Conservation (phyloP, 1,140 invertebrate genomes). For the Lordiphosa clarofinis region DNA sequence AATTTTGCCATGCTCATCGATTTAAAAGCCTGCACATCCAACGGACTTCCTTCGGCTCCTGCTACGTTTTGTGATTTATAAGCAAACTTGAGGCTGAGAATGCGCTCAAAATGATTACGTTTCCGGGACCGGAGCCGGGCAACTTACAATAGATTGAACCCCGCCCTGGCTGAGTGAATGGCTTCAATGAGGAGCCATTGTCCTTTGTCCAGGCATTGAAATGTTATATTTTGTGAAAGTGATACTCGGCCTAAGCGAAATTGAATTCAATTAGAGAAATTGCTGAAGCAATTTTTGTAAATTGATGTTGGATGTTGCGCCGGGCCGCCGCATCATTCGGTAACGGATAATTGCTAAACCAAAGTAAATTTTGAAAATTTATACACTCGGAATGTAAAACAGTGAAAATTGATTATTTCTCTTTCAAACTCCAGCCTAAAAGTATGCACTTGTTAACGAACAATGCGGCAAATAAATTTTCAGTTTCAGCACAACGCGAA, state of each 20-base stretch:
- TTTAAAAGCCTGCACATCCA: conserved; percentile 58
- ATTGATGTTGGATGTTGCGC: conserved; percentile 63
- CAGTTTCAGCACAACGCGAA: conserved; percentile 12
- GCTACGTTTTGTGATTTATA: conserved; percentile 70
- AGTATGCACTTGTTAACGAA: conserved; percentile 37
- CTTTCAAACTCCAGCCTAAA: conserved; percentile 26
- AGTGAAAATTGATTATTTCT: no score
- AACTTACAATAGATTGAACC: conserved; percentile 57
- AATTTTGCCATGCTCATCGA: conserved; percentile 70
- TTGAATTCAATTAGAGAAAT: conserved; percentile 71
- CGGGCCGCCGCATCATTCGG: background rate
- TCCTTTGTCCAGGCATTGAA: conserved; percentile 54
- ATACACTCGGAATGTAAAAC: no score
- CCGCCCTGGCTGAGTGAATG: conserved; percentile 43
- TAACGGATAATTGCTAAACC: background rate
- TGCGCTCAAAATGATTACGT: conserved; percentile 64
- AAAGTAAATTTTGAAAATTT: conserved; percentile 32
- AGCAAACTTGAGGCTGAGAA: conserved; percentile 67
- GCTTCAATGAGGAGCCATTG: conserved; percentile 40
- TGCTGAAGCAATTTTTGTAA: conserved; percentile 67
- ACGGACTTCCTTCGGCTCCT: background rate
- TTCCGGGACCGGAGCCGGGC: conserved; percentile 4
- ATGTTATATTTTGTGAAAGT: conserved; percentile 66
- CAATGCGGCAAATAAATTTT: conserved; percentile 38
- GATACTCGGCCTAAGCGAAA: conserved; percentile 48